phyloP scores from a whole-genome alignment of 2,888 invertebrate genomes.

The Lordiphosa andalusiaca region DNA sequence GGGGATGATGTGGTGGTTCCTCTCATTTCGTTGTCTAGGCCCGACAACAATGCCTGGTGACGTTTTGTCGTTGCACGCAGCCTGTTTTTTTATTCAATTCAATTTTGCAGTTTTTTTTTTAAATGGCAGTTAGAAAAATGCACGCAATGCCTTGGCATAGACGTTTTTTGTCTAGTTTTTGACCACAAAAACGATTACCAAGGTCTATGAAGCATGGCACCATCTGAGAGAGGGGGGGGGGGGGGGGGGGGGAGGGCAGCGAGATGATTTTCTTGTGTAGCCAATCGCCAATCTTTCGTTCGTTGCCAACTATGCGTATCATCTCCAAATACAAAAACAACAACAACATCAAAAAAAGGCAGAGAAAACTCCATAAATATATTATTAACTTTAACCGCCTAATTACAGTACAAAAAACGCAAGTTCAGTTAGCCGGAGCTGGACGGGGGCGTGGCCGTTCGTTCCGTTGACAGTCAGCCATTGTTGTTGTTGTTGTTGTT shows the following conservation, averaged over 20 bases:
- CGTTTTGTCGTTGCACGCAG: conserved; percentile 12
- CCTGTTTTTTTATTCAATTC: conserved; percentile 9
- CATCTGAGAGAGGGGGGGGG: conserved; percentile 1
- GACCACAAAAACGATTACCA: conserved; percentile 55
- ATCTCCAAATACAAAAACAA: conserved; percentile 1
- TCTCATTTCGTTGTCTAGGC: not conserved
- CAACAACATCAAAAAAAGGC: too few species aligned
- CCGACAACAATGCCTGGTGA: conserved; percentile 9
- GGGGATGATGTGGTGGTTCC: conserved; percentile 5
- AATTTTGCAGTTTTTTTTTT: conserved; percentile 38
- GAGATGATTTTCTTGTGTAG: conserved; percentile 5
- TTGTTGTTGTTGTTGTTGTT: conserved; percentile 13
- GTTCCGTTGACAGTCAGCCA: conserved; percentile 11
- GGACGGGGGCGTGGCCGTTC: conserved; percentile 19
- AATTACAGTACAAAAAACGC: conserved; percentile 40
- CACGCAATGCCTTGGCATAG: conserved; percentile 41
- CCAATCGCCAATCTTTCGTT: conserved; percentile 3
- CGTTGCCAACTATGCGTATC: conserved; percentile 10
- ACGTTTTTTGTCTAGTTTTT: conserved; percentile 20
- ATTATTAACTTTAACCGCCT: conserved; percentile 67
- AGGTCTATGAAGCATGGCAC: conserved; percentile 53
- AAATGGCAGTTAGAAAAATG: conserved; percentile 46
- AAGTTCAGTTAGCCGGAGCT: conserved; percentile 15
- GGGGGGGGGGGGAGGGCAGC: not conserved
- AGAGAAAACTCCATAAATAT: conserved; percentile 29